Evolutionary conservation across 2,113 vertebrate genomes (phyloP).

Genomic region (Gavia stellata): DNA sequence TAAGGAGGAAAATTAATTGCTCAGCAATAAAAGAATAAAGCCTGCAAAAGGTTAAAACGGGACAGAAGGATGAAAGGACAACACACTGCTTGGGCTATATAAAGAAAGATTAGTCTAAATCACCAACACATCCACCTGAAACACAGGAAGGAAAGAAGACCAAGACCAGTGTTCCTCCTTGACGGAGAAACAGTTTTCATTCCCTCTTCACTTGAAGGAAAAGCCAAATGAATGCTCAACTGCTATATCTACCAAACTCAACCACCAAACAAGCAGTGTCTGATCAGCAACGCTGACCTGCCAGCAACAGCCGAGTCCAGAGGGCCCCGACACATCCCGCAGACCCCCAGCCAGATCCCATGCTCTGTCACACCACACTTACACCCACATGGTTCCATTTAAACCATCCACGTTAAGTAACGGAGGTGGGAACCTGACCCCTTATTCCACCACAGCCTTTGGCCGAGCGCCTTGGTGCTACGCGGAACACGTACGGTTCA

Average conservation of each 20-base stretch:
- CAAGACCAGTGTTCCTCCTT: too few species aligned
- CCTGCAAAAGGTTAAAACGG: background rate
- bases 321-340: accelerated
- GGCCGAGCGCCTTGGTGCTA: background rate
- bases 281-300: background rate
- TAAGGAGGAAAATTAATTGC: background rate
- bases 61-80: background rate
- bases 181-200: background rate
- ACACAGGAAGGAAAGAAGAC: background rate
- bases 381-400: background rate
- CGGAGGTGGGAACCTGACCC: background rate
- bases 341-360: background rate
- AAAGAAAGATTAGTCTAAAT: background rate
- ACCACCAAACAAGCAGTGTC: background rate
- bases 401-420: background rate
- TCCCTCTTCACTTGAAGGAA: background rate
- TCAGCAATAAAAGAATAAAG: background rate
- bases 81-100: background rate
- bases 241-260: too few species aligned
- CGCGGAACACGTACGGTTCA: background rate
- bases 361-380: background rate
- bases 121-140: background rate
- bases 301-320: background rate
- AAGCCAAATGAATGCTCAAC: background rate
- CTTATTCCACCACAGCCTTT: background rate